A percentile compares a stretch with the other conserved stretches of the same genome.
These are phyloP conservation scores for Nipponia nippon DNA, from an alignment of 2,113 vertebrate species.

Conservation along the genomic window DNA sequence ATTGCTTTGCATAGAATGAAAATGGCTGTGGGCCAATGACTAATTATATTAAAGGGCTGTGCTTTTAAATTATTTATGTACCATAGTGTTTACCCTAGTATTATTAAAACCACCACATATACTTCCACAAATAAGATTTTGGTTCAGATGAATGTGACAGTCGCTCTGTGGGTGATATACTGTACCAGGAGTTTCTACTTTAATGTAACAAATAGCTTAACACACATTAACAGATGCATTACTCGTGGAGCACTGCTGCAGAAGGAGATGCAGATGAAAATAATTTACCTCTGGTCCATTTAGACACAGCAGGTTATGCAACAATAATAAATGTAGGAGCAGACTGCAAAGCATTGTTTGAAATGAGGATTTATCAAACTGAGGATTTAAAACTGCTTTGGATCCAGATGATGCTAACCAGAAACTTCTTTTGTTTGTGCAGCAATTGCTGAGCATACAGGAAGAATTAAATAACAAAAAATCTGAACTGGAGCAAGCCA, in stretches of 20 bases:
- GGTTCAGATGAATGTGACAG: constrained; percentile 27
- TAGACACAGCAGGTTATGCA: not conserved
- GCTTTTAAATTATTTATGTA: constrained; percentile 52
- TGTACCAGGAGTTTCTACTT: not conserved
- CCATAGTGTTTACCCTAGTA: constrained; percentile 14
- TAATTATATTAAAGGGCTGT: constrained; percentile 41
- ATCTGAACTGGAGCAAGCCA: constrained; percentile 86
- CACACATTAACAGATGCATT: not conserved
- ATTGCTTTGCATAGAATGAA: constrained; percentile 42
- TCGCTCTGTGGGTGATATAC: constrained; percentile 14
- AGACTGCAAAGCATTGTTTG: not conserved
- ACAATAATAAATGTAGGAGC: not conserved
- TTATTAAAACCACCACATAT: constrained; percentile 9
- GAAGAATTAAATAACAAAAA: constrained; percentile 88
- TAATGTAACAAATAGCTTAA: constrained; percentile 6
- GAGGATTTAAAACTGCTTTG: not conserved
- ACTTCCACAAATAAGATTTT: constrained; percentile 45
- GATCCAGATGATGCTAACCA: not conserved
- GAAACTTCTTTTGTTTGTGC: constrained; percentile 49
- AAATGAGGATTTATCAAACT: not conserved
- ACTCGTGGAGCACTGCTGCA: not conserved
- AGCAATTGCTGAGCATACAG: constrained; percentile 90
- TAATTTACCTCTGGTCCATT: not conserved
- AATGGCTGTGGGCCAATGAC: constrained; percentile 27
- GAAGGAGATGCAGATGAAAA: constrained; percentile 16